Evolutionary conservation across 2,797 vertebrate species (phyloP), one percentile per base, ranked within the genome.

Genomic region (Thamnophis elegans): DNA sequence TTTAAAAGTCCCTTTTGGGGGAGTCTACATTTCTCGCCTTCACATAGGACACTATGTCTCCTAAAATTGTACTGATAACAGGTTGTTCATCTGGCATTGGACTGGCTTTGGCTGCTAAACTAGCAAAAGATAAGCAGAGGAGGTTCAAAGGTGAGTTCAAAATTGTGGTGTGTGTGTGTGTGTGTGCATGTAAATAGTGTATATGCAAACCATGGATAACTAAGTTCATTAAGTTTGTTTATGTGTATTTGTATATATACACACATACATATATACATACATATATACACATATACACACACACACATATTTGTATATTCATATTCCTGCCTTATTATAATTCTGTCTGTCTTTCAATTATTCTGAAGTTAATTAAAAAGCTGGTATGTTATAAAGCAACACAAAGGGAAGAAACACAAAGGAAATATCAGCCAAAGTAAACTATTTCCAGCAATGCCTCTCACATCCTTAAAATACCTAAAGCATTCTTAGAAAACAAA

Each of bases 51-150:
- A 36, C 90, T 91, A 98, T 97, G 97, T 97, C 96, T 92, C 96
- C 96, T 93, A 97, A 95, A 92, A 97, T 94, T 0, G 97, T 98
- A 90, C 93, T 98, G 91, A 96, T 98, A 94, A 97, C 97, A 0
- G 97, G 98, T 59, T 98, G 97, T 94, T 98, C 98, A 90, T 98
- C 95, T 0, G 97, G 97, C 90, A 98, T 98, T 8, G 97, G 98
- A 90, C 94, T 98, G 91, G 97, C 97, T 2, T 73, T 98, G 93
- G 97, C 98, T n/a, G 95, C 97, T 28, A 96, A 96, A 60, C 96
- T 98, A 91, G 97, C 98, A 2, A 96, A 93, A 89, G 97, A 98
- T 96, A 96, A 97, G 90, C 95, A 98, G 55, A 96, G 91, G 42
- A 96, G 97, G 73, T 98, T 98, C 96, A 96, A 97, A 97, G 98